Evolutionary conservation across 2,888 invertebrate species (phyloP).

Genomic region (Apamea sordens): DNA sequence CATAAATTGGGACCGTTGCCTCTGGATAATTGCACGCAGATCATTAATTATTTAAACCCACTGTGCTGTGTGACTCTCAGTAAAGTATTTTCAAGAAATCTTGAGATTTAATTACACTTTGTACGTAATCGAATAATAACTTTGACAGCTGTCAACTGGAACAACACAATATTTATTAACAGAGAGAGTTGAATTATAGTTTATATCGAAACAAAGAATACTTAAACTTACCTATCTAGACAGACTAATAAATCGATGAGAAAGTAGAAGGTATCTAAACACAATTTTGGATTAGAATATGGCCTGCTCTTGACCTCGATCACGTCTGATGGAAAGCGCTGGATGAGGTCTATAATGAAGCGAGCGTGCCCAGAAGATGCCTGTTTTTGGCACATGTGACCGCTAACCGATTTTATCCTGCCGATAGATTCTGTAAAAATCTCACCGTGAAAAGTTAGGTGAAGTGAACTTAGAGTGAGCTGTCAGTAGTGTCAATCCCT

Average conservation of each 20-base stretch:
- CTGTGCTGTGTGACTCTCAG: not conserved
- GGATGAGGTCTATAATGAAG: no score
- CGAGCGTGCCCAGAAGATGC: no score
- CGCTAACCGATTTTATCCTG: no score
- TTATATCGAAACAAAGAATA: not conserved
- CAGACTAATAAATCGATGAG: not conserved
- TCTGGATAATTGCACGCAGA: no score
- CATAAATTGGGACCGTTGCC: no score
- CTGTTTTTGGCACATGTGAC: no score
- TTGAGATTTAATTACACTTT: constrained; percentile 16
- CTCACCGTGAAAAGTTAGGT: no score
- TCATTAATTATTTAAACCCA: constrained; percentile 3
- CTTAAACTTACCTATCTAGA: not conserved
- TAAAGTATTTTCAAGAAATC: constrained; percentile 5
- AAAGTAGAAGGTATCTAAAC: not conserved
- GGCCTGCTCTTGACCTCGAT: no score
- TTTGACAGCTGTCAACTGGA: constrained; percentile 23
- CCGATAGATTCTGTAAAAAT: no score
- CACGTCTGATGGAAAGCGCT: no score
- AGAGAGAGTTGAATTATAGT: not conserved
- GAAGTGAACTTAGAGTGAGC: no score
- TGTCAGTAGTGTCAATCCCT: no score
- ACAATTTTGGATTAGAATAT: not conserved
- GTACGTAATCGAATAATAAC: constrained; percentile 21
- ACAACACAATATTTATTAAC: constrained; percentile 10